Conservation (phyloP, 2,797 vertebrate species). For the Meda fulgida region DNA sequence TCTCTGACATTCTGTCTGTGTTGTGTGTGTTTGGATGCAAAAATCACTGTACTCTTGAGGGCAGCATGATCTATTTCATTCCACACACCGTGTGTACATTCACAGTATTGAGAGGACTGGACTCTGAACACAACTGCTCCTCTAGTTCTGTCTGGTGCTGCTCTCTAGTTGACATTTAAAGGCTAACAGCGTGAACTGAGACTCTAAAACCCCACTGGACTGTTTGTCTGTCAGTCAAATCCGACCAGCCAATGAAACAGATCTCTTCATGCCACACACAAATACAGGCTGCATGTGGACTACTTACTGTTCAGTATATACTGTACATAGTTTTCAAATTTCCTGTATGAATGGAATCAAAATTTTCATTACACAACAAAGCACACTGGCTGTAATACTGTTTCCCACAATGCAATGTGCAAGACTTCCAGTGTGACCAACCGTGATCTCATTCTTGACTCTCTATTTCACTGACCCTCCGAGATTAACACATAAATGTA, state of each 20-base stretch:
- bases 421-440: neutral
- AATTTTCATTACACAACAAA: neutral
- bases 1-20: neutral
- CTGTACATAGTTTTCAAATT: neutral
- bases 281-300: neutral
- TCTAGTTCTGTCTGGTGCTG: conserved; percentile 20
- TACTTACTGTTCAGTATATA: neutral
- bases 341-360: neutral
- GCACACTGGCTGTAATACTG: neutral
- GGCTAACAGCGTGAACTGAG: neutral
- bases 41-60: neutral
- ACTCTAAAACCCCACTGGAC: conserved; percentile 7
- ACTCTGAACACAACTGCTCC: neutral
- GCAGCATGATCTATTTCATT: conserved; percentile 7
- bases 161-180: conserved; percentile 48
- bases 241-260: neutral
- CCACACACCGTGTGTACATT: conserved; percentile 7
- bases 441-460: neutral
- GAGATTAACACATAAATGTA: neutral
- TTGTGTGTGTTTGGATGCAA: neutral
- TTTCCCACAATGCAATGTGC: neutral
- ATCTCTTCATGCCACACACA: neutral
- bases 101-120: neutral
- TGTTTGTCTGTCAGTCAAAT: neutral
- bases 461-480: neutral